Base-by-base conservation (phyloP, 2,113 vertebrate species). In the Morphnarchus princeps region DNA sequence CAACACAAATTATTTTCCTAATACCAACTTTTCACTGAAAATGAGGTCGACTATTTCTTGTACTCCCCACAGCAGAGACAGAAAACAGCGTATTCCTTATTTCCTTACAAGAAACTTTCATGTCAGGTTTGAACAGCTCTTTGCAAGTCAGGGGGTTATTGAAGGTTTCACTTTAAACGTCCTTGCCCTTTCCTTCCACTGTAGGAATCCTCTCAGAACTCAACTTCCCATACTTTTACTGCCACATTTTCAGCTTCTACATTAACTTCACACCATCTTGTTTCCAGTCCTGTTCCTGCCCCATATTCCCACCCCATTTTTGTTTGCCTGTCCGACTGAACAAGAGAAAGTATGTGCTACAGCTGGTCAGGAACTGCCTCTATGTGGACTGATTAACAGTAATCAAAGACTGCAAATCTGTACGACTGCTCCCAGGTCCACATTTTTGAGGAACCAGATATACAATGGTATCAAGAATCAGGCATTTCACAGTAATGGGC, bases 51-150 rank as follows among this genome's bases (percentile, higher is more conserved):
- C 28, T 73, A 16, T 45, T 92, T 70, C 80, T 78, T n/a, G 7
- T 24, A 14, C 29, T 52, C 47, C n/a, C 29, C 66, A 54, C 16
- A 72, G 50, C 69, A 32, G 11, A 42, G 4, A 4, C 18, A 71
- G 63, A 66, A 74, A 82, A 36, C 7, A 6, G 29, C 2, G 0
- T 1, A 76, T 55, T 72, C 26, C 38, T 65, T 74, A 12, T 57
- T 36, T 82, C 40, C 54, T 55, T 25, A 31, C 16, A 10, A n/a
- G 47, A 66, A 69, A 76, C 28, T 58, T 36, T 13, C 50, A 52
- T 1, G 0, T 0, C 1, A 3, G 25, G 66, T 29, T 49, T 31
- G 34, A 65, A 43, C 28, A 57, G 25, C 55, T 81, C 78, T 14
- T 19, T 49, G 45, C 59, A 80, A 52, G 29, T 0, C 5, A 45